Conservation (phyloP, 2,888 invertebrate species). For the Macropis europaea region DNA sequence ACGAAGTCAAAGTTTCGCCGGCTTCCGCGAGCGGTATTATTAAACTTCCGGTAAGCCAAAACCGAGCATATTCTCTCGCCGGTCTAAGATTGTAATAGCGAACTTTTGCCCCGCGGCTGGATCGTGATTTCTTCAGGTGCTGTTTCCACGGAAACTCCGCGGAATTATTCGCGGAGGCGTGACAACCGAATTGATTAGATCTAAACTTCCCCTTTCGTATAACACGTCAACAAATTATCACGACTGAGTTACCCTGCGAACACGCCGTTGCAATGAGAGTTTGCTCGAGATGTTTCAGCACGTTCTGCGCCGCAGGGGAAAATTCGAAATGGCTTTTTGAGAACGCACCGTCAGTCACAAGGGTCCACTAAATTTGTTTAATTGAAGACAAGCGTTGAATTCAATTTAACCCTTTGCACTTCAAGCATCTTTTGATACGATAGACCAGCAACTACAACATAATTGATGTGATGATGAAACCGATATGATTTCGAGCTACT, state of each 20-base stretch:
- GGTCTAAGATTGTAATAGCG: slow-evolving; percentile 52
- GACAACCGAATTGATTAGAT: slow-evolving; percentile 60
- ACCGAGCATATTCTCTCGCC: slow-evolving; percentile 44
- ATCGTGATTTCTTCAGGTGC: slow-evolving; percentile 34
- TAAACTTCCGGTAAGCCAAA: slow-evolving; percentile 57
- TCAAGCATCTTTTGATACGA: no score
- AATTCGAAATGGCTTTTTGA: no score
- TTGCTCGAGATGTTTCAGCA: not conserved
- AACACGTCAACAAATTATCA: slow-evolving; percentile 24
- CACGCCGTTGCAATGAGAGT: not conserved
- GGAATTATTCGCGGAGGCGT: slow-evolving; percentile 48
- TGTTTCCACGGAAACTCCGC: slow-evolving; percentile 25
- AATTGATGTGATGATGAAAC: no score
- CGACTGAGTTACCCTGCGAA: not conserved
- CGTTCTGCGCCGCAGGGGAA: no score
- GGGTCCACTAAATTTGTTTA: no score
- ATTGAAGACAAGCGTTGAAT: no score
- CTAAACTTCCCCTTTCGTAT: slow-evolving; percentile 40
- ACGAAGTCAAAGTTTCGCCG: slow-evolving; percentile 47
- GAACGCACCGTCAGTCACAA: no score
- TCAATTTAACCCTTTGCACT: no score
- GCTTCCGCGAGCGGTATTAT: slow-evolving; percentile 54
- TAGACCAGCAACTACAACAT: no score
- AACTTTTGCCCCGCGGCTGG: slow-evolving; percentile 50
- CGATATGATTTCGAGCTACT: no score